Evolutionary conservation across 2,888 invertebrate species (phyloP).

Genomic region (Trilocha varians): DNA sequence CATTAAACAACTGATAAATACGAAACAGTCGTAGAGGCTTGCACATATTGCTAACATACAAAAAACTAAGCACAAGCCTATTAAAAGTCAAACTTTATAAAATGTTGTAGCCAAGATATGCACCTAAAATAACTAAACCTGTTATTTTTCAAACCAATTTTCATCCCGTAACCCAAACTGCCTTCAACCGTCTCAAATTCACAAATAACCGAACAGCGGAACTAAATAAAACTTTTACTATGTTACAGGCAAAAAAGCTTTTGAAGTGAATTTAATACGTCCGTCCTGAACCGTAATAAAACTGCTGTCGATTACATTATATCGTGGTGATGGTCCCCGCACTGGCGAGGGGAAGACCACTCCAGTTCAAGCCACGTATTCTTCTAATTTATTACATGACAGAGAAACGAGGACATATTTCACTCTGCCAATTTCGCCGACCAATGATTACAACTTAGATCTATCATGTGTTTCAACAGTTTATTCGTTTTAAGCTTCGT

Average conservation of each 20-base stretch:
- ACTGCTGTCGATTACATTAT: slow-evolving; percentile 11
- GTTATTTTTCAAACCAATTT: not conserved
- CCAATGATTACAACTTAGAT: slow-evolving; percentile 30
- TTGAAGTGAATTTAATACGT: slow-evolving; percentile 6
- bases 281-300: slow-evolving; percentile 8
- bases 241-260: slow-evolving; percentile 1
- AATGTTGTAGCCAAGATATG: no score
- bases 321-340: slow-evolving; percentile 20
- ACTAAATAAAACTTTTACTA: slow-evolving; percentile 1
- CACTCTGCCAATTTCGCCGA: slow-evolving; percentile 35
- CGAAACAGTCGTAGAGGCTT: no score
- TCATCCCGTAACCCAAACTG: not conserved
- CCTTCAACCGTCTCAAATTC: not conserved
- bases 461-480: not conserved
- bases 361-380: slow-evolving; percentile 34
- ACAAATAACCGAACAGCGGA: not conserved
- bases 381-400: slow-evolving; percentile 46
- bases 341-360: slow-evolving; percentile 20
- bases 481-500: no score
- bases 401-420: slow-evolving; percentile 31
- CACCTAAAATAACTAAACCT: no score
- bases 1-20: no score
- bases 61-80: not conserved
- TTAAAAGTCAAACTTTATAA: not conserved
- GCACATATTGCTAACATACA: not conserved